Base-by-base conservation (phyloP, 1,140 invertebrate genomes). In the Mesaphorura yosii region DNA sequence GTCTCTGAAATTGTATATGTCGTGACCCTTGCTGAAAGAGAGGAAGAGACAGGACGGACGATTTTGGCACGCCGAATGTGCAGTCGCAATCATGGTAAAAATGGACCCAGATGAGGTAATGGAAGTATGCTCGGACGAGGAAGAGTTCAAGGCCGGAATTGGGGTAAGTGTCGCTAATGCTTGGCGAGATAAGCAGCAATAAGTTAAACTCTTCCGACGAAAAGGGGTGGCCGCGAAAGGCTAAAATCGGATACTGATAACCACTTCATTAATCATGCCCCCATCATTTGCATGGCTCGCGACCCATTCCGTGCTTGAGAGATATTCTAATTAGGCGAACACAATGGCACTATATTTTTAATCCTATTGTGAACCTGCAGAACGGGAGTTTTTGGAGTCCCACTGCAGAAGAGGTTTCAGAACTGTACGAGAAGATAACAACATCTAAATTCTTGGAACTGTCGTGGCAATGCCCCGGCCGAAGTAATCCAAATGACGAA, bases 401-500 rank as follows among this genome's bases (percentile, higher is more conserved):
- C 17, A 50, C 47, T 51, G 34, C 58, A 20, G 69, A 71, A 2
- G 76, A 78, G 49, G 65, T 81, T 37, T 66, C 78, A 31, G 66
- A 71, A 31, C 64, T 80, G 27, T 80, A 78, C 47, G 75, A 77
- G 56, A 68, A 66, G 17, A 67, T 80, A 6, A 75, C 79, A 46
- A 73, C 70, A 49, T 73, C 72, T 37, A 66, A 71, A 29, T 68
- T 72, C 55, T 58, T 79, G 17, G 69, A 71, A 34, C 65, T 80
- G 0, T 75, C 77, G 50, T 80, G 78, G 79, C 76, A 76, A 60
- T 78, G 77, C 62, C 78, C 77, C n/a, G 78, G 78, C 3, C 69
- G 76, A 61, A 66, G 76, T 53, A 73, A 73, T 4, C 76, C 75
- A 3, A 75, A 76, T 1, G 76, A 77, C 1, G 60, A 72, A 26